Percentiles rank a stretch among this genome's conserved stretches.
phyloP scores from a whole-genome alignment of 2,797 vertebrate genomes.

The Danio albolineatus region DNA sequence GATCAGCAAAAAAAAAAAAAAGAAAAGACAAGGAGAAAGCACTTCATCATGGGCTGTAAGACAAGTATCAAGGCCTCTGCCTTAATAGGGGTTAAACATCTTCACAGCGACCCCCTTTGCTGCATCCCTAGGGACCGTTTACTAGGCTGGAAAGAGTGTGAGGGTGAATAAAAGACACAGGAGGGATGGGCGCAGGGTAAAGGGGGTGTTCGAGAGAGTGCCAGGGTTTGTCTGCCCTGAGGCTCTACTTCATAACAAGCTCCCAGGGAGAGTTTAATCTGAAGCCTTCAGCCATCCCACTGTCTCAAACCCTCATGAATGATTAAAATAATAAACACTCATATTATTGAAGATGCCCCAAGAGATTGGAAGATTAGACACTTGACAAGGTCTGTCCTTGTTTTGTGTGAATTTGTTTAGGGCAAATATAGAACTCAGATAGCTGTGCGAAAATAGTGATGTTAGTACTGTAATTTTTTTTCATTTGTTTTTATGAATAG shows the following conservation, averaged over 20 bases:
- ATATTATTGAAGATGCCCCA: conserved; percentile 58
- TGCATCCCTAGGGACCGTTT: conserved; percentile 57
- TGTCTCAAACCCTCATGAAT: conserved; percentile 65
- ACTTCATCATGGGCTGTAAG: neutral
- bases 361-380: conserved; percentile 54
- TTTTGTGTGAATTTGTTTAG: conserved; percentile 24
- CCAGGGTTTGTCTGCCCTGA: conserved; percentile 56
- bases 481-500: too few species aligned
- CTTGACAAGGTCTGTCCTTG: conserved; percentile 41
- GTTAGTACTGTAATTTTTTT: too few species aligned
- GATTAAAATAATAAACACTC: conserved; percentile 68
- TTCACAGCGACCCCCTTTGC: conserved; percentile 42
- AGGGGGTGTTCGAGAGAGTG: conserved; percentile 31
- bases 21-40: conserved; percentile 14
- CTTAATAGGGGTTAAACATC: conserved; percentile 48
- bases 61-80: neutral
- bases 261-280: conserved; percentile 65
- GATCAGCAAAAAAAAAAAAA: conserved; percentile 21
- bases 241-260: conserved; percentile 63
- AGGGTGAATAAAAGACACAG: conserved; percentile 49
- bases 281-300: conserved; percentile 57
- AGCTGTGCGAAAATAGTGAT: neutral
- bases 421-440: neutral
- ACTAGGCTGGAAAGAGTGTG: conserved; percentile 49
- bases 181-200: conserved; percentile 25